Percentiles rank a stretch among this genome's conserved stretches.
Conservation (phyloP, 2,113 vertebrate genomes). For the Ifrita kowaldi region DNA sequence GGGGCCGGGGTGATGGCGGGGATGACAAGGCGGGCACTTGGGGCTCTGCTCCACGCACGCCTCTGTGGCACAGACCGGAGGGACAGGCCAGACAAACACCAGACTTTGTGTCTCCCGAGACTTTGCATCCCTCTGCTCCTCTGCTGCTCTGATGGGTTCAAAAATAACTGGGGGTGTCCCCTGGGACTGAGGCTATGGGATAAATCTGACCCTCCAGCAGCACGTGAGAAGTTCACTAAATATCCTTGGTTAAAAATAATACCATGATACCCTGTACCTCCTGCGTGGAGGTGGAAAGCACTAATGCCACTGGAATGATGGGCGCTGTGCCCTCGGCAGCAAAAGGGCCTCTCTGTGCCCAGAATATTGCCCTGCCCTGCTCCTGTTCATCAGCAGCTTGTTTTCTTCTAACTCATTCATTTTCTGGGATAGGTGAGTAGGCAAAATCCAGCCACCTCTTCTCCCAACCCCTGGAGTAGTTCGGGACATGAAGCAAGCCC, state of each 20-base stretch:
- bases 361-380: not conserved
- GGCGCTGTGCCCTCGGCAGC: accelerated
- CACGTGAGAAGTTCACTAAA: not conserved
- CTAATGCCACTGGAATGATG: not conserved
- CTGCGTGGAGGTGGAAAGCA: not conserved
- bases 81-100: not conserved
- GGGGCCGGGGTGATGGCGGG: accelerated
- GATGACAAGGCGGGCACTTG: accelerated
- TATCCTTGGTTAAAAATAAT: not conserved
- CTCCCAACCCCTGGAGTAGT: not conserved
- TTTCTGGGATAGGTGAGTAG: not conserved
- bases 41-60: accelerated
- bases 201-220: not conserved
- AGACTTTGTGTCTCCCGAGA: not conserved
- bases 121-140: not conserved
- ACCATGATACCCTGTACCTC: not conserved
- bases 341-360: not conserved
- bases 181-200: not conserved
- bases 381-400: not conserved
- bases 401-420: not conserved
- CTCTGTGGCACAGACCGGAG: not conserved
- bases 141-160: not conserved
- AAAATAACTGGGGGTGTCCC: not conserved
- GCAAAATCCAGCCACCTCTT: not conserved
- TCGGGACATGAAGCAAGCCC: not conserved